Conservation (phyloP, 23 tunicate genomes). For the Halocynthia aurantium region DNA sequence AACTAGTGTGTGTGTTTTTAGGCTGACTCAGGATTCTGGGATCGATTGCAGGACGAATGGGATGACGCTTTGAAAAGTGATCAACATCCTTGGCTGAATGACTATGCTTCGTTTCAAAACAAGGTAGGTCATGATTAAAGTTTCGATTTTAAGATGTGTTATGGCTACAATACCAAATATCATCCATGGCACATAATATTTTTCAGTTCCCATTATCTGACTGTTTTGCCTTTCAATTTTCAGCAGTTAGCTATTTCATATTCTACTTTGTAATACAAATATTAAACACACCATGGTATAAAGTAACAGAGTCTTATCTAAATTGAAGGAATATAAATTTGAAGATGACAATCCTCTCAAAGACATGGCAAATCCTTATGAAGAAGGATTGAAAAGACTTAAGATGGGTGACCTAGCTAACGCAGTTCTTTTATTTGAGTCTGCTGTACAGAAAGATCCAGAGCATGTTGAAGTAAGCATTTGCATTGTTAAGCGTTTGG, state of each 20-base stretch:
- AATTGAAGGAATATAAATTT: slow-evolving; percentile 54
- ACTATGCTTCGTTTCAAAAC: slow-evolving; percentile 4
- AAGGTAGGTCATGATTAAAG: not conserved
- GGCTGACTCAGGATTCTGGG: slow-evolving; percentile 35
- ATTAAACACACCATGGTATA: too few relatives aligned
- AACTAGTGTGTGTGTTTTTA: slow-evolving; percentile 3
- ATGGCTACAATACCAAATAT: not conserved
- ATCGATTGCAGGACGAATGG: slow-evolving; percentile 53
- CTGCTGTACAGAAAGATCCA: slow-evolving; percentile 62
- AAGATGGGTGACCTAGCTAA: slow-evolving; percentile 82
- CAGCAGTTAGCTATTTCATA: too few relatives aligned
- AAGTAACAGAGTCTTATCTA: too few relatives aligned
- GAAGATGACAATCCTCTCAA: slow-evolving; percentile 71
- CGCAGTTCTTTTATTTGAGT: slow-evolving; percentile 86
- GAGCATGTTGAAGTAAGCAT: slow-evolving; percentile 68
- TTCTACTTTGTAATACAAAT: too few relatives aligned
- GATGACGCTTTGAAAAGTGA: slow-evolving; percentile 35
- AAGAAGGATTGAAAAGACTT: slow-evolving; percentile 75
- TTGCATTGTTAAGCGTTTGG: not conserved
- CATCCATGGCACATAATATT: not conserved
- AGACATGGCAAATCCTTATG: slow-evolving; percentile 55
- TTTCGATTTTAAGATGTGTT: not conserved
- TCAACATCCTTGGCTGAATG: slow-evolving; percentile 61
- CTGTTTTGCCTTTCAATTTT: too few relatives aligned
- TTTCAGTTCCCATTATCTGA: too few relatives aligned